Percentiles rank a stretch among this genome's conserved stretches.
phyloP scores from a whole-genome alignment of 2,797 vertebrate genomes.

The Triplophysa yarkandensis region DNA sequence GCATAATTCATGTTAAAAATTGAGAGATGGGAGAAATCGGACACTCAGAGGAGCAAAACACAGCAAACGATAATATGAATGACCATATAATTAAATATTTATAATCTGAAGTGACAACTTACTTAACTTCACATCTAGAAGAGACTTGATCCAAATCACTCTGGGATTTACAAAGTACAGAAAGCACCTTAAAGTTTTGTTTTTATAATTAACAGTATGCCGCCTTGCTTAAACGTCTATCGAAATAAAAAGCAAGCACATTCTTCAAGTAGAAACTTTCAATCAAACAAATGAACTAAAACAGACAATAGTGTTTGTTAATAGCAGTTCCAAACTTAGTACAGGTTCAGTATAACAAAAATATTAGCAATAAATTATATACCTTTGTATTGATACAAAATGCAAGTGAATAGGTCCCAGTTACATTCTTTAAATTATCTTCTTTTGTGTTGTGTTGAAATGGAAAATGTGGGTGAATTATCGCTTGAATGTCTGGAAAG shows the following conservation, averaged over 20 bases:
- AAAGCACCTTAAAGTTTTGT: slow-evolving; percentile 6
- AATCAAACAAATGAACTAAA: not conserved
- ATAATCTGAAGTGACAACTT: slow-evolving; percentile 14
- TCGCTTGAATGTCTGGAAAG: not conserved
- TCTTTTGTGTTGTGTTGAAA: too few species aligned
- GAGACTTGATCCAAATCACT: slow-evolving; percentile 13
- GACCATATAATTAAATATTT: slow-evolving; percentile 21
- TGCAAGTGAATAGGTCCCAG: too few species aligned
- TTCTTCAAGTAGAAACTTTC: not conserved
- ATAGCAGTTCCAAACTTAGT: too few species aligned
- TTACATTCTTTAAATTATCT: too few species aligned
- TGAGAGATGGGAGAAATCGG: not conserved
- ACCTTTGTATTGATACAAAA: too few species aligned
- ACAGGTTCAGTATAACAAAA: too few species aligned
- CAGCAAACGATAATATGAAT: slow-evolving; percentile 10
- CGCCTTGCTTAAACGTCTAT: not conserved
- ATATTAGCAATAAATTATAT: too few species aligned
- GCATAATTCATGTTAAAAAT: slow-evolving; percentile 29
- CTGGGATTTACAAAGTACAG: not conserved
- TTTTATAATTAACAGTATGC: not conserved
- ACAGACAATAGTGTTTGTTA: too few species aligned
- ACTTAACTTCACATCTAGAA: slow-evolving; percentile 24
- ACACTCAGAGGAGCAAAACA: not conserved
- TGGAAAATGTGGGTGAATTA: too few species aligned
- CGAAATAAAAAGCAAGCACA: not conserved